Percentiles rank a stretch among this genome's conserved stretches.
These are phyloP conservation scores for Carassius auratus DNA, from an alignment of 2,113 vertebrate genomes.

Conservation along the genomic window DNA sequence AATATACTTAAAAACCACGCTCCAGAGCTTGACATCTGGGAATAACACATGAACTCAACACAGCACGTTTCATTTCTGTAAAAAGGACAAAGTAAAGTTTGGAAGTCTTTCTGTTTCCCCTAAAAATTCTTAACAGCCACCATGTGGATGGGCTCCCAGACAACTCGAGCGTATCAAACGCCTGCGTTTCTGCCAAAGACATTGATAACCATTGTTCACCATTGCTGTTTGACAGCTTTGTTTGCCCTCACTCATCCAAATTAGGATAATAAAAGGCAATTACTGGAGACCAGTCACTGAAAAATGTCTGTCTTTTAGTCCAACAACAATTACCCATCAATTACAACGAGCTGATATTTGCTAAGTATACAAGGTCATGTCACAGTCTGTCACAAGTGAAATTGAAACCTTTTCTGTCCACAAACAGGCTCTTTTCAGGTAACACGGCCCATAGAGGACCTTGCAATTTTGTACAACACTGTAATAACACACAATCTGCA, in stretches of 20 bases:
- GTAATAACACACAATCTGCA: neutral
- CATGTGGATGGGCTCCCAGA: neutral
- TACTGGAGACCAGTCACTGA: constrained; percentile 38
- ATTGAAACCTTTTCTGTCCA: constrained; percentile 7
- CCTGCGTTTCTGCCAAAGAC: neutral
- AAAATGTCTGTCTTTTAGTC: constrained; percentile 24
- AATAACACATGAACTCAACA: neutral
- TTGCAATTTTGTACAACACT: neutral
- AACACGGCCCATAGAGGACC: neutral
- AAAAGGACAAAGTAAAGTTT: neutral
- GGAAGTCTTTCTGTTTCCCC: constrained; percentile 15
- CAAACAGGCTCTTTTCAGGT: constrained; percentile 14
- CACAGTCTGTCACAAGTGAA: constrained; percentile 29
- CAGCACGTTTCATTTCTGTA: constrained; percentile 3
- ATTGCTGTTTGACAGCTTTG: constrained; percentile 32
- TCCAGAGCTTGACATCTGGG: neutral
- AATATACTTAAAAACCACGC: neutral
- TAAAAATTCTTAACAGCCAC: neutral
- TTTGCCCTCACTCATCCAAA: constrained; percentile 42
- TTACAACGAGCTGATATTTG: constrained; percentile 31
- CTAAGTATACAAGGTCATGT: constrained; percentile 40
- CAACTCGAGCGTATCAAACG: too few relatives aligned
- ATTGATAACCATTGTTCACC: constrained; percentile 38
- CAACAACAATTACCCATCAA: constrained; percentile 36
- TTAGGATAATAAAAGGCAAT: constrained; percentile 47